Evolutionary conservation across 1,140 invertebrate genomes (phyloP), one percentile per base, ranked within the genome.

Genomic region (Drosophila burlai): DNA sequence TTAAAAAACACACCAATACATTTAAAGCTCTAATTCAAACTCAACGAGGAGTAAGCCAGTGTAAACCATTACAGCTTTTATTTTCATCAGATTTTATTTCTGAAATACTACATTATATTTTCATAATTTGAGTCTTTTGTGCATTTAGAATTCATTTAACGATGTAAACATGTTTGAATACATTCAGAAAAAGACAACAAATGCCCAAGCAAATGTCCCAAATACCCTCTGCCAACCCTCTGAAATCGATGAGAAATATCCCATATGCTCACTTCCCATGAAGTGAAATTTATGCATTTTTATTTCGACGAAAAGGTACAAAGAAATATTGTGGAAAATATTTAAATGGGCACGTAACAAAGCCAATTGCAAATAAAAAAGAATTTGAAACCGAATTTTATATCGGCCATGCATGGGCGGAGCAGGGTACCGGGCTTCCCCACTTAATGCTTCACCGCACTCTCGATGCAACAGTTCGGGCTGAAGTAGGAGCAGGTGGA

Each of bases 211-310:
- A 61, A 54, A 26, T 26, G 55, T 26, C 21, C 18, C 49, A n/a
- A n/a, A n/a, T 34, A 34, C 34, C 10, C 34, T 34, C 34, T 34
- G 34, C 4, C 34, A 36, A 36, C 10, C 11, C 47, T 57, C 52
- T n/a, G 15, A 18, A 40, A 65, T 65, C 46, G 47, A 66, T 80
- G 43, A 29, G 31, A 54, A 69, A 77, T 68, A 84, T 76, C 63
- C 66, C 82, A 52, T 77, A 62, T 84, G 82, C 69, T 84, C 81
- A 78, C 66, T 84, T 84, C 82, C 82, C 82, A 84, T 81, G 82
- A 84, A 64, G 24, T 57, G 54, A 80, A 83, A 81, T 84, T 81
- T 84, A 84, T 84, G 77, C 77, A 84, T 80, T 84, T 84, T 84
- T 84, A 71, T 78, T 79, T 79, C 67, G 50, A 68, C 65, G 62